Evolutionary conservation across 2,888 invertebrate genomes (phyloP).

Genomic region (Eurytoma adleriae): DNA sequence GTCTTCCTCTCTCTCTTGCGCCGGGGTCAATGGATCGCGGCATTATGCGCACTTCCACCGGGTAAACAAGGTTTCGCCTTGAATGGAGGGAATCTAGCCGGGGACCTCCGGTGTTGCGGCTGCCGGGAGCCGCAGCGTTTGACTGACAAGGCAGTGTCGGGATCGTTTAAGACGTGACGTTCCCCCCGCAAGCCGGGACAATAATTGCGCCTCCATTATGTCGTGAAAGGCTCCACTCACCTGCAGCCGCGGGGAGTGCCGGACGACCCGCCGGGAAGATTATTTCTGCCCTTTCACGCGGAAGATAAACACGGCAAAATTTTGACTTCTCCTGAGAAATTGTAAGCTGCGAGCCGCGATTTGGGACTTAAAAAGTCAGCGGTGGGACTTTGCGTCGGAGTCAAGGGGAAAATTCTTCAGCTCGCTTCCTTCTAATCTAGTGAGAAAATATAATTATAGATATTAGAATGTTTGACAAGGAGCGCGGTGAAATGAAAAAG

Average conservation of each 20-base stretch:
- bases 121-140: slow-evolving; percentile 60
- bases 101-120: slow-evolving; percentile 9
- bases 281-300: slow-evolving; percentile 20
- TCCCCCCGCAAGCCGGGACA: slow-evolving; percentile 40
- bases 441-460: too few species aligned
- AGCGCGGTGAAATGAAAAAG: too few species aligned
- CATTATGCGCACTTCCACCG: slow-evolving; percentile 37
- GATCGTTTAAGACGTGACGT: slow-evolving; percentile 60
- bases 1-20: not conserved
- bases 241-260: slow-evolving; percentile 30
- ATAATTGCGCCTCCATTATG: slow-evolving; percentile 51
- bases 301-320: slow-evolving; percentile 44
- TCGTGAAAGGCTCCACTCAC: slow-evolving; percentile 44
- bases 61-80: slow-evolving; percentile 39
- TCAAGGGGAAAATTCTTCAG: not conserved
- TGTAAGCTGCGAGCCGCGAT: not conserved
- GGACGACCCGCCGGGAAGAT: slow-evolving; percentile 41
- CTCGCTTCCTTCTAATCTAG: not conserved
- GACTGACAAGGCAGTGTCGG: slow-evolving; percentile 64
- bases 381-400: not conserved
- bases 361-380: slow-evolving; percentile 37
- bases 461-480: not conserved
- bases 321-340: slow-evolving; percentile 41
- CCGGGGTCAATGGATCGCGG: slow-evolving; percentile 22
- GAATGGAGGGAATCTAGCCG: not conserved